Conservation (phyloP, 2,797 vertebrate species). For the Sarcoramphus papa region DNA sequence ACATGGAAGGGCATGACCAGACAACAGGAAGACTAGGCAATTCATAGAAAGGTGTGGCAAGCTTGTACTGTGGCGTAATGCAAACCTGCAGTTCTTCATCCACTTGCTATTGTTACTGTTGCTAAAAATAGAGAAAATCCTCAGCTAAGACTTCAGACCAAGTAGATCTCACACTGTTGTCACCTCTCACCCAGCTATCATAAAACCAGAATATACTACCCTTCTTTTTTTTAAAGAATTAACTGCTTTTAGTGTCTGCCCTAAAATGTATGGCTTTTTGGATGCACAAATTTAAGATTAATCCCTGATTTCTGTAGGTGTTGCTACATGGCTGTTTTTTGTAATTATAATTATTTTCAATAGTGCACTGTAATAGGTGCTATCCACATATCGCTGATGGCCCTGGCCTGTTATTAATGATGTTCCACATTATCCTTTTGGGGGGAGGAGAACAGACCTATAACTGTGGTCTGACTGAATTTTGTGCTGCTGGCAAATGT, state of each 20-base stretch:
- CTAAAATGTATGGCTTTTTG: background rate
- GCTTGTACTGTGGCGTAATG: background rate
- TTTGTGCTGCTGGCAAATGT: background rate
- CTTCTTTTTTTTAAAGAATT: background rate
- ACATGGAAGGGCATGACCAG: background rate
- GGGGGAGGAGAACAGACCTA: background rate
- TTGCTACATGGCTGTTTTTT: background rate
- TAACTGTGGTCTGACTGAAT: background rate
- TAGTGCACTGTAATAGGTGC: background rate
- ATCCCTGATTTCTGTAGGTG: background rate
- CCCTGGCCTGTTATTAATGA: background rate
- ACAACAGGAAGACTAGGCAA: background rate
- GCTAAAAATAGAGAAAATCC: constrained; percentile 34
- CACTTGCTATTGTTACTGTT: background rate
- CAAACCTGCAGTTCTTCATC: background rate
- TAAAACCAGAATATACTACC: background rate
- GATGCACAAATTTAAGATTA: background rate
- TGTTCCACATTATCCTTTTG: background rate
- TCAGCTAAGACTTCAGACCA: background rate
- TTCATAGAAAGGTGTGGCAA: background rate
- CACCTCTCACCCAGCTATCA: background rate
- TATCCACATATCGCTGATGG: background rate
- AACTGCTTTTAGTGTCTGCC: background rate
- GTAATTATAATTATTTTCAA: background rate
- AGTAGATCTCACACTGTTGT: background rate